Conservation (phyloP, 2,797 vertebrate species). For the Acropternis orthonyx region DNA sequence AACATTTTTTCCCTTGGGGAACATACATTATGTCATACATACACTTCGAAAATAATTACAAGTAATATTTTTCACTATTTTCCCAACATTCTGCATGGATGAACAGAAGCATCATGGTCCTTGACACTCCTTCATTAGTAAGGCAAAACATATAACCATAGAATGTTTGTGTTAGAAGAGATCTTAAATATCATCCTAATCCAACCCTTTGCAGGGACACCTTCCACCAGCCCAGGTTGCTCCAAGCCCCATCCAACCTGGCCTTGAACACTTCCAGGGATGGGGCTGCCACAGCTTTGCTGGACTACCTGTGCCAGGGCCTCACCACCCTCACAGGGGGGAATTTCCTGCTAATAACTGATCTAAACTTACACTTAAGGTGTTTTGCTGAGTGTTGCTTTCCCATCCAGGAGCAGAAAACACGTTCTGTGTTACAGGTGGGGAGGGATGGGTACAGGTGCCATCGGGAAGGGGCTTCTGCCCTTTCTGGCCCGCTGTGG, state of each 20-base stretch:
- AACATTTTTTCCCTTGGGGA: neutral
- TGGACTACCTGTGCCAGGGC: neutral
- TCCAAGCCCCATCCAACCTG: neutral
- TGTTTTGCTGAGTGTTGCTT: neutral
- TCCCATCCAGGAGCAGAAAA: neutral
- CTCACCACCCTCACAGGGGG: neutral
- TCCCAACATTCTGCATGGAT: neutral
- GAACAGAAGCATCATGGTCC: neutral
- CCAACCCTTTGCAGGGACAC: neutral
- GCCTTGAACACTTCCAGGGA: neutral
- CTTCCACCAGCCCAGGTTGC: neutral
- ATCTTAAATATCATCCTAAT: neutral
- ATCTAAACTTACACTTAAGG: neutral
- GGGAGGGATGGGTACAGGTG: neutral
- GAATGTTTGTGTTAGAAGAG: neutral
- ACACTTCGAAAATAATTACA: neutral
- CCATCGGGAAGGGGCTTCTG: fast-evolving
- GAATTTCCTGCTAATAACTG: neutral
- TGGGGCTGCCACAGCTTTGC: neutral
- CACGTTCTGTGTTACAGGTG: fast-evolving
- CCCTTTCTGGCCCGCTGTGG: too few relatives aligned
- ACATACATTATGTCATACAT: neutral
- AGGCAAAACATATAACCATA: neutral
- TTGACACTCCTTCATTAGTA: neutral
- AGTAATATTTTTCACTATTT: neutral